A percentile compares a stretch with the other conserved stretches of the same genome.
phyloP scores from a whole-genome alignment of 2,113 vertebrate genomes.

The Haemorhous mexicanus region DNA sequence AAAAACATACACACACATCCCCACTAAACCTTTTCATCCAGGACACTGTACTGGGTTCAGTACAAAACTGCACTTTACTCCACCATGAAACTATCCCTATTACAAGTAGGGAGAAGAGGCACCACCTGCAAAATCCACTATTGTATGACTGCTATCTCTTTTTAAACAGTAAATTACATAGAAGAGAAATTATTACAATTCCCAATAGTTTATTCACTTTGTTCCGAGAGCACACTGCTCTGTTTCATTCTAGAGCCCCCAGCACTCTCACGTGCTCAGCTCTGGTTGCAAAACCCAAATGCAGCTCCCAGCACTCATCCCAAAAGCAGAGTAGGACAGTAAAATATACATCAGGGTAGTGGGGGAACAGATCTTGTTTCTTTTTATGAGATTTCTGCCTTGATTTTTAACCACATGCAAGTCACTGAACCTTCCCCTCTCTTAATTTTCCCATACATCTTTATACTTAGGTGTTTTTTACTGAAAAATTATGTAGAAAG shows the following conservation, averaged over 20 bases:
- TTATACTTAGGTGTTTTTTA: neutral
- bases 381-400: neutral
- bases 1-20: rapidly evolving
- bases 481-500: neutral
- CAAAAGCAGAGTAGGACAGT: neutral
- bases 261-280: rapidly evolving
- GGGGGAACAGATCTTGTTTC: neutral
- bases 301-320: neutral
- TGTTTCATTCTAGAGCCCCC: neutral
- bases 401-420: neutral
- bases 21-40: neutral
- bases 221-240: neutral
- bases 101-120: neutral
- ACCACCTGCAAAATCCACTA: neutral
- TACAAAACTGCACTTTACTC: neutral
- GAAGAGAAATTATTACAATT: neutral
- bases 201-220: neutral
- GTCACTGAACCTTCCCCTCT: neutral
- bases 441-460: neutral
- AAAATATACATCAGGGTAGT: neutral
- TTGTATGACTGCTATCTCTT: neutral
- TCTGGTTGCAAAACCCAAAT: neutral
- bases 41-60: neutral
- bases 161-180: neutral
- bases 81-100: neutral